Evolutionary conservation across 2,113 vertebrate species (phyloP).

Genomic region (Dipodomys ordii): DNA sequence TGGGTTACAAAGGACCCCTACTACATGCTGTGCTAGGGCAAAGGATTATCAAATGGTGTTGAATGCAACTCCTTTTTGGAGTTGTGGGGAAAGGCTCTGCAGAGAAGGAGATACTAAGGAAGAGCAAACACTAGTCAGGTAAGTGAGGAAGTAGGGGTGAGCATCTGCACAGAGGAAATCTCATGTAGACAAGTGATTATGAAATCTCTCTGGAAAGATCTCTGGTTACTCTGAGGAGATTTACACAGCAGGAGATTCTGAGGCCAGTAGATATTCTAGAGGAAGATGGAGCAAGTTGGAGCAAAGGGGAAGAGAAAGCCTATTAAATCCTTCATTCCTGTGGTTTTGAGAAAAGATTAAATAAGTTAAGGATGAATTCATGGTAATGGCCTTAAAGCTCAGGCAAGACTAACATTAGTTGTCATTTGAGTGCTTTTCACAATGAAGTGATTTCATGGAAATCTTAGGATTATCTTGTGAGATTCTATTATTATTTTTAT

Average conservation of each 20-base stretch:
- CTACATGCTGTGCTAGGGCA: neutral
- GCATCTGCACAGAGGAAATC: slow-evolving; percentile 21
- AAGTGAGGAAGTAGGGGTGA: slow-evolving; percentile 22
- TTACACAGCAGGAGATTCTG: neutral
- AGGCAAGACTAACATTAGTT: neutral
- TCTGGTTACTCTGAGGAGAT: neutral
- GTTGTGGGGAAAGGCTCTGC: slow-evolving; percentile 9
- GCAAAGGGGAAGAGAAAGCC: neutral
- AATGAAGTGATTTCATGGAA: neutral
- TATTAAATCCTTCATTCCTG: neutral
- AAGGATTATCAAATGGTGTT: slow-evolving; percentile 34
- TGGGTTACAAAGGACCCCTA: slow-evolving; percentile 5
- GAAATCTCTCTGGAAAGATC: neutral
- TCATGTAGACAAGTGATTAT: slow-evolving; percentile 2
- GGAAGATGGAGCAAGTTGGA: too few species aligned
- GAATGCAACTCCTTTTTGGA: slow-evolving; percentile 1
- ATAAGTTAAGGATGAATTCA: neutral
- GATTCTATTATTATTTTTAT: neutral
- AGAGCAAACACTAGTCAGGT: slow-evolving; percentile 55
- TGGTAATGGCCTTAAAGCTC: neutral
- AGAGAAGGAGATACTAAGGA: slow-evolving; percentile 44
- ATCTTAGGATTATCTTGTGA: neutral
- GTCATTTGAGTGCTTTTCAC: neutral
- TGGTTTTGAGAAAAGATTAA: neutral
- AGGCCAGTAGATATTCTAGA: neutral